phyloP scores from a whole-genome alignment of 2,797 vertebrate species.

The Neomorphus geoffroyi region DNA sequence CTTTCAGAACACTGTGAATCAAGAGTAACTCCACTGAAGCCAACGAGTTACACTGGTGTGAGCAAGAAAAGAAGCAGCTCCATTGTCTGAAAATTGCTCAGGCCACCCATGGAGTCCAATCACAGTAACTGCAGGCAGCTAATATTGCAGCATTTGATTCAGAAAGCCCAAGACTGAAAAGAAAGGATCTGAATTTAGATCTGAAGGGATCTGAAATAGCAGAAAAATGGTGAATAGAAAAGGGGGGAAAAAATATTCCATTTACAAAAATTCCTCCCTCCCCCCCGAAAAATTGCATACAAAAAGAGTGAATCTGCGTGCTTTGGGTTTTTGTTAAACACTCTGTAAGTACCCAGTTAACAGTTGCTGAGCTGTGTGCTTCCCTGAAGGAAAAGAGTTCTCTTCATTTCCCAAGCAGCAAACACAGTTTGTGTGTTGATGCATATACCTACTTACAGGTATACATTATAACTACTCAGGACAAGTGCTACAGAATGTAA shows the following conservation, averaged over 20 bases:
- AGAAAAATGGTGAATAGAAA: neutral
- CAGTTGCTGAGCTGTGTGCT: neutral
- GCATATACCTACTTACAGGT: too few relatives aligned
- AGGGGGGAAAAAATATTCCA: neutral
- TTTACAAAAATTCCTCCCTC: neutral
- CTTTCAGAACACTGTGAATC: slow-evolving; percentile 13
- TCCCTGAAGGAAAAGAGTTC: neutral
- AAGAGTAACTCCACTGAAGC: slow-evolving; percentile 22
- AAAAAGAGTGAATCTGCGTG: neutral
- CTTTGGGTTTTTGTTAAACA: neutral
- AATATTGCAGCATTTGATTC: slow-evolving; percentile 14
- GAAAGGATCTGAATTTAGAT: neutral
- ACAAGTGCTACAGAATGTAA: neutral
- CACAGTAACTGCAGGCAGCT: slow-evolving; percentile 29
- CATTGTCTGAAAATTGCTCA: slow-evolving; percentile 27
- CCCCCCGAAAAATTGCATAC: neutral
- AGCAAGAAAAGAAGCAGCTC: slow-evolving; percentile 36
- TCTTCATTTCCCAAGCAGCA: neutral
- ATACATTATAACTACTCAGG: neutral
- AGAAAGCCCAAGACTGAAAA: slow-evolving; percentile 15
- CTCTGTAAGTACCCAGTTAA: neutral
- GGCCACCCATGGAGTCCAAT: slow-evolving; percentile 49
- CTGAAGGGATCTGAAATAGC: neutral
- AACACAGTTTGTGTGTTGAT: neutral
- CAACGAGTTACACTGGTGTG: slow-evolving; percentile 6